A percentile compares a stretch with the other conserved stretches of the same genome.
These are phyloP conservation scores for Gnathonemus echidnorhynchus DNA, from an alignment of 2,113 vertebrate genomes.

Conservation along the genomic window DNA sequence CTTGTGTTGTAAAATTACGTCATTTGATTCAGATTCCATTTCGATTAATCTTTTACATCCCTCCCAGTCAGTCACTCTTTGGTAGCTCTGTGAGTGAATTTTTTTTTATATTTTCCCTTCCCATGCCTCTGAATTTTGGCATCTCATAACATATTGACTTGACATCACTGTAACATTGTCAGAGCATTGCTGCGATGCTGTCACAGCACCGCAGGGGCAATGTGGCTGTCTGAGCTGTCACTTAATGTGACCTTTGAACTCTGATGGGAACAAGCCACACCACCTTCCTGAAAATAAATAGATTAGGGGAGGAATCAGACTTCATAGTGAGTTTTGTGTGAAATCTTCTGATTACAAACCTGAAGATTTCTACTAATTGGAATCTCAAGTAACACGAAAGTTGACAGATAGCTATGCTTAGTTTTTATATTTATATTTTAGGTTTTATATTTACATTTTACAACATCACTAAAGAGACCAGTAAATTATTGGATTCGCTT, in stretches of 20 bases:
- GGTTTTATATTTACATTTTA: background rate
- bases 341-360: background rate
- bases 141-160: conserved; percentile 4
- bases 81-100: conserved; percentile 20
- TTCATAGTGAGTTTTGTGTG: background rate
- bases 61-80: conserved; percentile 8
- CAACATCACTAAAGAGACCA: background rate
- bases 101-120: conserved; percentile 6
- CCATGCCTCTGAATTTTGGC: background rate
- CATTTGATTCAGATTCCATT: conserved; percentile 48
- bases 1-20: conserved; percentile 43
- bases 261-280: background rate
- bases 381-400: background rate
- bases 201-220: background rate
- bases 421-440: background rate
- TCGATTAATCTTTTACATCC: background rate
- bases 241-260: background rate
- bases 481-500: background rate
- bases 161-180: background rate
- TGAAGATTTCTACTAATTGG: background rate
- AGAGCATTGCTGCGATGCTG: background rate
- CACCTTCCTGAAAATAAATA: background rate
- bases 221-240: too few species aligned
- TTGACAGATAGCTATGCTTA: background rate
- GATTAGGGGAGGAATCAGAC: too few species aligned